Conservation (phyloP, 2,113 vertebrate genomes). For the Silurus asotus region DNA sequence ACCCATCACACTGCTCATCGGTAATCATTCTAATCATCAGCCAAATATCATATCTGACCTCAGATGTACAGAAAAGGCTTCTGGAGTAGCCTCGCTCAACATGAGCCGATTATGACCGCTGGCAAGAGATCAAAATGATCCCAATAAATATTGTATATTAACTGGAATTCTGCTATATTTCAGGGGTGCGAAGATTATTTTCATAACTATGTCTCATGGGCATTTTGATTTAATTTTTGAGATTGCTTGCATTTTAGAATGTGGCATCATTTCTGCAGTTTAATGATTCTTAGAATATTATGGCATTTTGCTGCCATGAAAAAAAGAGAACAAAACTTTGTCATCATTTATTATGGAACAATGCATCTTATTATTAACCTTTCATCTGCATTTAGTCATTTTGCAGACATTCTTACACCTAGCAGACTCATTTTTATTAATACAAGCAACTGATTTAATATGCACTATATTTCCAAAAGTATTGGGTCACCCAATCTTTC, state of each 20-base stretch:
- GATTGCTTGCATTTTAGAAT: background rate
- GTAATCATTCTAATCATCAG: conserved; percentile 26
- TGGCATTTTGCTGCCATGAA: background rate
- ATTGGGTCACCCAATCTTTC: too few relatives aligned
- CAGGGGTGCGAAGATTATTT: too few relatives aligned
- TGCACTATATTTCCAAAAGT: background rate
- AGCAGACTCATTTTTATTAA: background rate
- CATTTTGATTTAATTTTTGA: background rate
- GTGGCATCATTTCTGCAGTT: background rate
- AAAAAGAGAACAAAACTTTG: background rate
- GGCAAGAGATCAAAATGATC: background rate
- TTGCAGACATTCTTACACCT: background rate
- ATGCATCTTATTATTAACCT: background rate
- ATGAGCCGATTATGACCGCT: background rate
- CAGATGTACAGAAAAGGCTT: background rate
- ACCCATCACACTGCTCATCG: conserved; percentile 11
- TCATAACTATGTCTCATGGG: background rate
- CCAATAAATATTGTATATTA: background rate
- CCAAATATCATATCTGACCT: conserved; percentile 16
- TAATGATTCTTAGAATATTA: background rate
- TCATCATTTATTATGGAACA: background rate
- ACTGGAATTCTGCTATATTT: background rate
- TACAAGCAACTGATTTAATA: background rate
- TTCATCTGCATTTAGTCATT: background rate
- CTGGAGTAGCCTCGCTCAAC: background rate